A percentile compares a stretch with the other conserved stretches of the same genome.
These are phyloP conservation scores for Gymnothorax reevesii DNA, from an alignment of 2,797 vertebrate genomes.

Conservation along the genomic window DNA sequence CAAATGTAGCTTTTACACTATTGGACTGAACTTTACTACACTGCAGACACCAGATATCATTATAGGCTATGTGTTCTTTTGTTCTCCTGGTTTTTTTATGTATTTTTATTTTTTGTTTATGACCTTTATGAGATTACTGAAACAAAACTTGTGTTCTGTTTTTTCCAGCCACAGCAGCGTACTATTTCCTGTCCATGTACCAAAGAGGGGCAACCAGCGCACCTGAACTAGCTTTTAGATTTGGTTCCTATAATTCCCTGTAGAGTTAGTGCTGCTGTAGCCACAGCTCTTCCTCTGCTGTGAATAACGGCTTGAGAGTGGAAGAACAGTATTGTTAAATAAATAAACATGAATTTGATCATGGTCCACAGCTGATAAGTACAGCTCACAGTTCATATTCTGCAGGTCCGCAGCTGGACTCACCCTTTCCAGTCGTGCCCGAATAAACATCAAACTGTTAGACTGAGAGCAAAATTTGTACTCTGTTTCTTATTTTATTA, in stretches of 20 bases:
- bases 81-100: not conserved
- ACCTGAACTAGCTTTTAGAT: not conserved
- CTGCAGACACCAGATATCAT: not conserved
- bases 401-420: not conserved
- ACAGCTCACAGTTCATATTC: not conserved
- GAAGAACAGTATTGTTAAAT: constrained; percentile 4
- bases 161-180: constrained; percentile 14
- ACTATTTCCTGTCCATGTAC: constrained; percentile 16
- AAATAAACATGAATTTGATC: constrained; percentile 1
- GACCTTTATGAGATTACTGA: not conserved
- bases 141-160: not conserved
- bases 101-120: not conserved
- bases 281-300: not conserved
- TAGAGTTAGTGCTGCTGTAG: not conserved
- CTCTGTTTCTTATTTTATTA: not conserved
- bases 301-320: not conserved
- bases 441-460: not conserved
- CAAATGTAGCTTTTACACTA: not conserved
- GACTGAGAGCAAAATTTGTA: not conserved
- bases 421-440: not conserved
- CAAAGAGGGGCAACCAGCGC: not conserved
- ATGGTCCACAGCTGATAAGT: not conserved
- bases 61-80: not conserved
- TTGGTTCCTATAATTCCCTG: constrained; percentile 21
- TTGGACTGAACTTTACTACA: not conserved